Evolutionary conservation across 2,113 vertebrate genomes (phyloP).

Genomic region (Phylloscopus trochilus): DNA sequence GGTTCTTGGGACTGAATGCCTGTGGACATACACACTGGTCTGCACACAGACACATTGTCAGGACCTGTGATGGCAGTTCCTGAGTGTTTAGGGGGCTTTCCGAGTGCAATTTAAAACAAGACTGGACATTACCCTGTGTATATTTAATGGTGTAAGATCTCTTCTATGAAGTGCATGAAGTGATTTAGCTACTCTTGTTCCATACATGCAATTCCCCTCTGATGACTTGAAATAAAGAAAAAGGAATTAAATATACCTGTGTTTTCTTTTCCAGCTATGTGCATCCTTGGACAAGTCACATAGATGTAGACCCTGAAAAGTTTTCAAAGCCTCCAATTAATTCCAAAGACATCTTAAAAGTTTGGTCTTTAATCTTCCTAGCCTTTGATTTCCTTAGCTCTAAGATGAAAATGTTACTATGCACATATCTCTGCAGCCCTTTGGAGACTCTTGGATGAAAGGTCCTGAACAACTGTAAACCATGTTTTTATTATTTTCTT

Average conservation of each 20-base stretch:
- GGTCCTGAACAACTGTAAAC: not conserved
- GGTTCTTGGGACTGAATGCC: not conserved
- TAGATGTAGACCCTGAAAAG: not conserved
- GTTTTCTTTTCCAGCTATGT: not conserved
- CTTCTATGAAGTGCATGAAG: not conserved
- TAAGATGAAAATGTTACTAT: not conserved
- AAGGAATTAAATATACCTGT: not conserved
- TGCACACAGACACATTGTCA: accelerated
- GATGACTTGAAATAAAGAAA: not conserved
- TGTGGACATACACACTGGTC: accelerated
- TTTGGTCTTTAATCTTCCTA: conserved; percentile 23
- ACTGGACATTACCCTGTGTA: not conserved
- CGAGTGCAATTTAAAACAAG: not conserved
- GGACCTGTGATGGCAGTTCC: not conserved
- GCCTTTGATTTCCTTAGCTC: conserved; percentile 15
- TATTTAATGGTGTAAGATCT: not conserved
- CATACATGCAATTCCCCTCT: not conserved
- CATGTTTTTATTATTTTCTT: not conserved
- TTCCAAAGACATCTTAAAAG: not conserved
- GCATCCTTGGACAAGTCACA: not conserved
- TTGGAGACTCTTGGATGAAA: conserved; percentile 24
- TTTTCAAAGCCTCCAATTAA: conserved; percentile 6
- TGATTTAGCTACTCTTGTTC: not conserved
- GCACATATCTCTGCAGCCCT: not conserved
- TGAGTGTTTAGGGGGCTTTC: not conserved